phyloP scores from a whole-genome alignment of 1,140 invertebrate species.

The Hesperophylax magnus region DNA sequence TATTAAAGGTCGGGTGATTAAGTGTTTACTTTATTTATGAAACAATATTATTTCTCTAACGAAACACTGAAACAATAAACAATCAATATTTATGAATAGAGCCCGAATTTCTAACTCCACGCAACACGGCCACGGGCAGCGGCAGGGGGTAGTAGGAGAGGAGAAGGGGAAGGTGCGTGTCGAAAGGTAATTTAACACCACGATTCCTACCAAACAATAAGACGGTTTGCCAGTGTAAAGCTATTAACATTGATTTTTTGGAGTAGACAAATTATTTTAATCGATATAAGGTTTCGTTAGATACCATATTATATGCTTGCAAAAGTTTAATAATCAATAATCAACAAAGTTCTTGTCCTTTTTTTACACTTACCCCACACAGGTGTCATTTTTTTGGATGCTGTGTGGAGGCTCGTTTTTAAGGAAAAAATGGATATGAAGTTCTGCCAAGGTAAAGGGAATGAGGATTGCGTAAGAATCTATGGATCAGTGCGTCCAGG shows the following conservation, averaged over 20 bases:
- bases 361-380: too few relatives aligned
- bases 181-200: slow-evolving; percentile 23
- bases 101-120: slow-evolving; percentile 4
- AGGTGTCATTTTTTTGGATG: too few relatives aligned
- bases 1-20: slow-evolving; percentile 1
- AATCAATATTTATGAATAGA: slow-evolving; percentile 32
- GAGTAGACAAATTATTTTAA: background rate
- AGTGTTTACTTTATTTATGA: slow-evolving; percentile 12
- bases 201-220: slow-evolving; percentile 2
- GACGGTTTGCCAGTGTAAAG: slow-evolving; percentile 12
- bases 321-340: too few relatives aligned
- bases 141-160: too few relatives aligned
- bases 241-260: background rate
- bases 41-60: slow-evolving; percentile 20
- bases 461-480: too few relatives aligned
- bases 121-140: background rate
- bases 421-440: too few relatives aligned
- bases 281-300: slow-evolving; percentile 1
- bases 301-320: too few relatives aligned
- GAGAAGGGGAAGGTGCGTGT: background rate
- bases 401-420: too few relatives aligned
- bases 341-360: too few relatives aligned
- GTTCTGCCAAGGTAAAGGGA: too few relatives aligned
- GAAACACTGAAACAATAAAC: slow-evolving; percentile 29
- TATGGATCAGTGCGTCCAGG: too few relatives aligned